Percentiles rank a stretch among this genome's conserved stretches.
Evolutionary conservation across 2,797 vertebrate species (phyloP).

Genomic region (Myotis vivesi): DNA sequence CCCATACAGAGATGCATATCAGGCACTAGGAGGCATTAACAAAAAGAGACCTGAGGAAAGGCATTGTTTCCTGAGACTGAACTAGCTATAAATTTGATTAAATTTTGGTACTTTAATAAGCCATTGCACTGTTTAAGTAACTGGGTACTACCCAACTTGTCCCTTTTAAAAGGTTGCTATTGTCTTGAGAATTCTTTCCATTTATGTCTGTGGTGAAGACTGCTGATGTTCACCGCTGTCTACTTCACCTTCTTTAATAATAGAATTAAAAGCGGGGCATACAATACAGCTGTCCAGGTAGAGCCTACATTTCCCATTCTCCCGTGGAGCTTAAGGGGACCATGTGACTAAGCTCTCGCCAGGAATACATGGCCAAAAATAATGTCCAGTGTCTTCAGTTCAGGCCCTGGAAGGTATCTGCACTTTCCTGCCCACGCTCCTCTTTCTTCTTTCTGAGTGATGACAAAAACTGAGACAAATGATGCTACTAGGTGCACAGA

Average conservation of each 20-base stretch:
- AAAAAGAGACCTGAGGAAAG: not conserved
- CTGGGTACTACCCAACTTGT: not conserved
- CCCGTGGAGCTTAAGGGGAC: not conserved
- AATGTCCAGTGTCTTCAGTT: not conserved
- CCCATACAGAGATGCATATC: slow-evolving; percentile 55
- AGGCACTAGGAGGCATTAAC: not conserved
- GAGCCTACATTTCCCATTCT: not conserved
- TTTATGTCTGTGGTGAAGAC: not conserved
- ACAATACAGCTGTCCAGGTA: not conserved
- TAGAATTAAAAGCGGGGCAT: not conserved
- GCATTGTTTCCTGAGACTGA: slow-evolving; percentile 3
- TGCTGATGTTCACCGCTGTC: not conserved
- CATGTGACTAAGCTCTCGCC: not conserved
- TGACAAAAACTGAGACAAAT: slow-evolving; percentile 66
- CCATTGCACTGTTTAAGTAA: not conserved
- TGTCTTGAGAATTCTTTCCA: not conserved
- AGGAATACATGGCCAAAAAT: not conserved
- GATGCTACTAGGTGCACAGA: slow-evolving; percentile 67
- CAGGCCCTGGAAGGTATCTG: not conserved
- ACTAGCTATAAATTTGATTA: not conserved
- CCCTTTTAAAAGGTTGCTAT: not conserved
- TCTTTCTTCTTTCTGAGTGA: not conserved
- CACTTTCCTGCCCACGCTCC: not conserved
- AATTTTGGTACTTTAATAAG: not conserved
- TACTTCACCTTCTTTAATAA: not conserved